These are phyloP conservation scores for Anolis sagrei DNA, from an alignment of 2,113 vertebrate species.

Conservation along the genomic window DNA sequence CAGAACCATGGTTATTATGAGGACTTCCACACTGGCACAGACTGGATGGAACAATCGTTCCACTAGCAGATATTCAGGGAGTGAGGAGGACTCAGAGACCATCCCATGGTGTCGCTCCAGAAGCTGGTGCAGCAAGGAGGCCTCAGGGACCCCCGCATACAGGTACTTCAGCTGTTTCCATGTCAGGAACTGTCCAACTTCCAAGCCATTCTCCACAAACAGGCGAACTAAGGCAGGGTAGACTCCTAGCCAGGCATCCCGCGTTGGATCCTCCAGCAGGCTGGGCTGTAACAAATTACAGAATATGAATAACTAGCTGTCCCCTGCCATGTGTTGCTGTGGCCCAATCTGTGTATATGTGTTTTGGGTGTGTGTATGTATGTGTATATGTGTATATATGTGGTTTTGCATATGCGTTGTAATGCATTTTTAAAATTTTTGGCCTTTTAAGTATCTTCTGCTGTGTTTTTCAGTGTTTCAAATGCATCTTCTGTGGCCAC, in stretches of 20 bases:
- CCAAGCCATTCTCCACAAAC: conserved; percentile 85
- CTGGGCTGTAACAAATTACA: conserved; percentile 45
- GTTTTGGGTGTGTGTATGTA: no score
- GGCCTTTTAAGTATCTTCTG: no score
- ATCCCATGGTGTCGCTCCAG: conserved; percentile 75
- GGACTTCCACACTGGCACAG: conserved; percentile 81
- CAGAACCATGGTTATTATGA: conserved; percentile 61
- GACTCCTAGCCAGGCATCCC: conserved; percentile 84
- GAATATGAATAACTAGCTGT: no score
- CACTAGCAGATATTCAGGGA: not conserved
- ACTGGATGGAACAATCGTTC: no score
- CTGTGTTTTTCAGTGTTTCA: no score
- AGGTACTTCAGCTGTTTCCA: conserved; percentile 79
- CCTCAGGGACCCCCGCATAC: conserved; percentile 77
- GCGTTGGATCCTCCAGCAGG: conserved; percentile 85
- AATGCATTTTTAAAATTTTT: no score
- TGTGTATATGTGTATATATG: no score
- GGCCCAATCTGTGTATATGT: no score
- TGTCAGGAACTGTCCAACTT: conserved; percentile 84
- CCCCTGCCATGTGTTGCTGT: no score
- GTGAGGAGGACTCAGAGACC: not conserved
- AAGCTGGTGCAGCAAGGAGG: conserved; percentile 73
- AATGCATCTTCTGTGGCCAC: conserved; percentile 81
- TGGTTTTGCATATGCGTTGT: no score
- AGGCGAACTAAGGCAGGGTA: conserved; percentile 86